Evolutionary conservation across 1,140 invertebrate genomes (phyloP).

Genomic region (Trichonephila clavata): DNA sequence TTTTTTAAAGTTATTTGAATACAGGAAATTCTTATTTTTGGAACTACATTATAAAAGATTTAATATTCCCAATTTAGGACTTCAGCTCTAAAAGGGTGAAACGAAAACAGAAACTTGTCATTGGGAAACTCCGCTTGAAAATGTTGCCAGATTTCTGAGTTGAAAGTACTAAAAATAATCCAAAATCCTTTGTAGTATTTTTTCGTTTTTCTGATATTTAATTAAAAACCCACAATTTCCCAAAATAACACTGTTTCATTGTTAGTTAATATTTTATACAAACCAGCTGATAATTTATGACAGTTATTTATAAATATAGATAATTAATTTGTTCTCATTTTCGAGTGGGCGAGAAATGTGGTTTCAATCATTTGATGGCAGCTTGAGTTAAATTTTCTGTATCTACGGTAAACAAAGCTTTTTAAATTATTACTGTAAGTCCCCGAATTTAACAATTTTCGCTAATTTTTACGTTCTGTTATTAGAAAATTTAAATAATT

Average conservation of each 20-base stretch:
- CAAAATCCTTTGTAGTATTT: no score
- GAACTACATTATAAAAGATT: no score
- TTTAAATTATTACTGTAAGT: not conserved
- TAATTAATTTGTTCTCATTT: not conserved
- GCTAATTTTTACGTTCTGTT: no score
- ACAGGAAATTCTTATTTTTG: no score
- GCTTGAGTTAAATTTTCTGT: not conserved
- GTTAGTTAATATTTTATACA: no score
- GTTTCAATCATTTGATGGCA: not conserved
- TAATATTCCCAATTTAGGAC: no score
- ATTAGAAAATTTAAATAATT: no score
- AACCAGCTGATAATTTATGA: no score
- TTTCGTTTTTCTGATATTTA: no score
- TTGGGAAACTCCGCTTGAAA: not conserved
- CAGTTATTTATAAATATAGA: not conserved
- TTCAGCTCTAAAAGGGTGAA: not conserved
- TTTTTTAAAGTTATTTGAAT: no score
- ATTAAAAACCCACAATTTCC: no score
- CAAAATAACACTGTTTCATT: no score
- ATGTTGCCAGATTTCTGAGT: not conserved
- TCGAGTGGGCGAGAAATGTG: conserved; percentile 22
- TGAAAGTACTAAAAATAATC: not conserved
- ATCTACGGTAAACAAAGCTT: conserved; percentile 14
- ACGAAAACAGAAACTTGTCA: not conserved
- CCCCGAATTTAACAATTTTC: not conserved